Percentiles rank a stretch among this genome's conserved stretches.
phyloP scores from a whole-genome alignment of 2,888 invertebrate species.

The Trypoxylon attenuatum region DNA sequence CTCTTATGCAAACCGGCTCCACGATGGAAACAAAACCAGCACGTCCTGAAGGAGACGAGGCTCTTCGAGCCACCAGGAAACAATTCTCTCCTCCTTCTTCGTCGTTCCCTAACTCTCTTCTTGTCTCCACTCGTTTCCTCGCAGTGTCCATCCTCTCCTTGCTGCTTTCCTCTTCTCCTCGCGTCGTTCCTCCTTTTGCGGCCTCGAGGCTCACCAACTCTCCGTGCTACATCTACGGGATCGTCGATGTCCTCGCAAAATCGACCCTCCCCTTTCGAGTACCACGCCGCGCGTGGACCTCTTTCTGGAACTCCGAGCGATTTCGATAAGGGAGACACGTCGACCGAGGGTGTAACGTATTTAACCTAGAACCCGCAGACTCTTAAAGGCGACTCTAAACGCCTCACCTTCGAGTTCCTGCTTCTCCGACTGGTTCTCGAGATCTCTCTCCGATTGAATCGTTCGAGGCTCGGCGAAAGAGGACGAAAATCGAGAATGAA shows the following conservation, averaged over 20 bases:
- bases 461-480: too few species aligned
- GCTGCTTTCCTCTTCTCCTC: constrained; percentile 32
- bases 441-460: too few species aligned
- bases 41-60: constrained; percentile 19
- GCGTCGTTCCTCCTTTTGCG: constrained; percentile 31
- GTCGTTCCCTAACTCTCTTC: constrained; percentile 22
- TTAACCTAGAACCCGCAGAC: constrained; percentile 21
- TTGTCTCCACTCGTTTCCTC: constrained; percentile 14
- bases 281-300: neutral
- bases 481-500: too few species aligned
- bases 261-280: constrained; percentile 31
- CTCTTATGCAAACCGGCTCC: constrained; percentile 67
- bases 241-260: constrained; percentile 48
- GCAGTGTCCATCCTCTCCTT: constrained; percentile 22
- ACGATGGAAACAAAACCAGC: constrained; percentile 58
- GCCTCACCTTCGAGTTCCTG: too few species aligned
- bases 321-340: constrained; percentile 42
- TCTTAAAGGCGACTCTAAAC: neutral
- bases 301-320: constrained; percentile 29
- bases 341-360: constrained; percentile 24
- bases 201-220: constrained; percentile 56
- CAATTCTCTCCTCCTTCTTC: constrained; percentile 52
- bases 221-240: constrained; percentile 54
- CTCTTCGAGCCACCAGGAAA: constrained; percentile 59
- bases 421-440: too few species aligned